These are phyloP conservation scores for Cinclus mexicanus DNA, from an alignment of 2,113 vertebrate species.

Conservation along the genomic window DNA sequence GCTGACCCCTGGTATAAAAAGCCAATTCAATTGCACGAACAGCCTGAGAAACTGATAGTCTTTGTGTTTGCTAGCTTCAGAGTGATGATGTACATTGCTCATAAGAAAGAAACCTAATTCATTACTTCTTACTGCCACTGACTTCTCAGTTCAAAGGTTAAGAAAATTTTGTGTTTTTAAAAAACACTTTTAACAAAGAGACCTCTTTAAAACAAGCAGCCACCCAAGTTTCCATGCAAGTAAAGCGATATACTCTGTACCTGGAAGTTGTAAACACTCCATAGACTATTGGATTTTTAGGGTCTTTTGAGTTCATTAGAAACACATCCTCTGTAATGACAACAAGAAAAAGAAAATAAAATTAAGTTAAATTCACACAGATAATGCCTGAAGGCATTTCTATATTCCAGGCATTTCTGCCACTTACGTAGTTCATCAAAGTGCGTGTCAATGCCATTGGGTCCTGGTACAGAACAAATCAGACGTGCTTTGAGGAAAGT, in stretches of 20 bases:
- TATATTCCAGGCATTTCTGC: background rate
- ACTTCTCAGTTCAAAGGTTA: slow-evolving; percentile 52
- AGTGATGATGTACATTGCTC: background rate
- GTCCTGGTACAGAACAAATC: slow-evolving; percentile 93
- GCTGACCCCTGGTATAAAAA: background rate
- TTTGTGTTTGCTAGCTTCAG: background rate
- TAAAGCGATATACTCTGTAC: slow-evolving; percentile 71
- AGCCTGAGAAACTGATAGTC: background rate
- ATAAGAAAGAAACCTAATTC: slow-evolving; percentile 13
- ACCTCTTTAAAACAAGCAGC: background rate
- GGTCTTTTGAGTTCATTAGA: slow-evolving; percentile 96
- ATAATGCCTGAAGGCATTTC: background rate
- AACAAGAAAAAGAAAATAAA: background rate
- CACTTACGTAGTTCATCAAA: slow-evolving; percentile 97
- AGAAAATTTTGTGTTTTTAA: slow-evolving; percentile 5
- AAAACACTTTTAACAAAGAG: slow-evolving; percentile 40
- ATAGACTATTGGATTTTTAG: slow-evolving; percentile 94
- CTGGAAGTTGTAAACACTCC: slow-evolving; percentile 97
- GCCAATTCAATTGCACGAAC: background rate
- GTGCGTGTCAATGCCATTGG: slow-evolving; percentile 96
- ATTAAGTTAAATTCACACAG: background rate
- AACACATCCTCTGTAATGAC: slow-evolving; percentile 90
- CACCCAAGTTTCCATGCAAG: background rate
- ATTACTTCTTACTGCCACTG: background rate
- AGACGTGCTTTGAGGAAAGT: slow-evolving; percentile 96